phyloP scores from a whole-genome alignment of 2,797 vertebrate species.

The Amniataba percoides region DNA sequence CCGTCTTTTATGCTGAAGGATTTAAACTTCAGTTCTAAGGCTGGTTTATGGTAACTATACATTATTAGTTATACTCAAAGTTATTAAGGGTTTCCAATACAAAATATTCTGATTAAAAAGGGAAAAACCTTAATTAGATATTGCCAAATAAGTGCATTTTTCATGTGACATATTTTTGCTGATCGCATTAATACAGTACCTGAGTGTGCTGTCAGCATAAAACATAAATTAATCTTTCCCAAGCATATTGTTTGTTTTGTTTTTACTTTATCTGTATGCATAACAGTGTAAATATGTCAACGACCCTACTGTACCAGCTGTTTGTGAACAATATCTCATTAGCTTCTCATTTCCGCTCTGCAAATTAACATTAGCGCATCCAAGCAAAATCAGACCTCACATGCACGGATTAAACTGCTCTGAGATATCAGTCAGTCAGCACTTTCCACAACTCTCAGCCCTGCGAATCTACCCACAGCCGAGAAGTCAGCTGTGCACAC shows the following conservation, averaged over 20 bases:
- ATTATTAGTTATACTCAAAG: not conserved
- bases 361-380: slow-evolving; percentile 9
- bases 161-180: slow-evolving; percentile 20
- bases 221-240: too few species aligned
- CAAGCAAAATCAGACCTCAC: not conserved
- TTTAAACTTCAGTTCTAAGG: not conserved
- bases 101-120: slow-evolving; percentile 32
- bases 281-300: slow-evolving; percentile 38
- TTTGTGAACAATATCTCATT: slow-evolving; percentile 31
- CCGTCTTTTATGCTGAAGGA: not conserved
- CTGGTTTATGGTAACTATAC: not conserved
- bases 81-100: slow-evolving; percentile 6
- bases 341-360: slow-evolving; percentile 17
- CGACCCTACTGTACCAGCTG: slow-evolving; percentile 25
- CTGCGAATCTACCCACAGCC: not conserved
- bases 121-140: not conserved
- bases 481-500: not conserved
- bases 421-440: slow-evolving; percentile 15
- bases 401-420: slow-evolving; percentile 3
- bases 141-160: slow-evolving; percentile 33
- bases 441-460: not conserved
- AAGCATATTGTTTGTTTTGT: not conserved
- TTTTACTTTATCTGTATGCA: slow-evolving; percentile 20
- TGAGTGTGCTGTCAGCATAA: slow-evolving; percentile 35
- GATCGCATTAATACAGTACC: slow-evolving; percentile 23